Evolutionary conservation across 2,888 invertebrate species (phyloP).

Genomic region (Podotricha telesiphe): DNA sequence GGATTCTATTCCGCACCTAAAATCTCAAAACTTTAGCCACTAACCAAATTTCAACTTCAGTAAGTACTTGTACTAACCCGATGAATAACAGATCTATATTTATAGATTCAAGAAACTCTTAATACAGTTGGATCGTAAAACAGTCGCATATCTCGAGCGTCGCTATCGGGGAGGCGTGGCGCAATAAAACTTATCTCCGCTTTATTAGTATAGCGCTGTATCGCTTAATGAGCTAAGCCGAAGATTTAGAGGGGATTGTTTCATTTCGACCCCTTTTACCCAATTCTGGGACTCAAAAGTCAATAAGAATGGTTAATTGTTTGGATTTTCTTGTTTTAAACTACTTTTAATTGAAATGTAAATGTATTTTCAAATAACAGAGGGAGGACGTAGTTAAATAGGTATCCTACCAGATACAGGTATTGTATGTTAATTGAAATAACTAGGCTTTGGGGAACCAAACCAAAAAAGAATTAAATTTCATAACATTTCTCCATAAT

Average conservation of each 20-base stretch:
- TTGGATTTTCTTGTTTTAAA: not conserved
- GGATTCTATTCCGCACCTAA: not conserved
- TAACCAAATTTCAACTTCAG: too few species aligned
- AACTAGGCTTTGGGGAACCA: too few species aligned
- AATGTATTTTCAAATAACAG: not conserved
- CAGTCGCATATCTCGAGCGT: constrained; percentile 33
- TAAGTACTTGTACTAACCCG: not conserved
- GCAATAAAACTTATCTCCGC: constrained; percentile 50
- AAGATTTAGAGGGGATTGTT: constrained; percentile 27
- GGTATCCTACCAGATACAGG: too few species aligned
- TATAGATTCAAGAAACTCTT: constrained; percentile 23
- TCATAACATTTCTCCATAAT: too few species aligned
- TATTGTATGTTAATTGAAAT: too few species aligned
- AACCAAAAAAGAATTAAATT: too few species aligned
- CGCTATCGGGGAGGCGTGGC: constrained; percentile 32
- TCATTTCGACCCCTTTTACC: constrained; percentile 25
- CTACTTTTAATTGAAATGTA: not conserved
- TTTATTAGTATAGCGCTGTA: constrained; percentile 49
- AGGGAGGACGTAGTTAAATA: too few species aligned
- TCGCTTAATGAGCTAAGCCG: constrained; percentile 53
- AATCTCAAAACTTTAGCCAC: not conserved
- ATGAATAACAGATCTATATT: constrained; percentile 13
- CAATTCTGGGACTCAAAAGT: constrained; percentile 18
- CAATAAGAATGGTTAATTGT: constrained; percentile 9
- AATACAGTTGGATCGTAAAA: constrained; percentile 25